A percentile compares a stretch with the other conserved stretches of the same genome.
Evolutionary conservation across 2,888 invertebrate genomes (phyloP).

Genomic region (Eupithecia subfuscata): DNA sequence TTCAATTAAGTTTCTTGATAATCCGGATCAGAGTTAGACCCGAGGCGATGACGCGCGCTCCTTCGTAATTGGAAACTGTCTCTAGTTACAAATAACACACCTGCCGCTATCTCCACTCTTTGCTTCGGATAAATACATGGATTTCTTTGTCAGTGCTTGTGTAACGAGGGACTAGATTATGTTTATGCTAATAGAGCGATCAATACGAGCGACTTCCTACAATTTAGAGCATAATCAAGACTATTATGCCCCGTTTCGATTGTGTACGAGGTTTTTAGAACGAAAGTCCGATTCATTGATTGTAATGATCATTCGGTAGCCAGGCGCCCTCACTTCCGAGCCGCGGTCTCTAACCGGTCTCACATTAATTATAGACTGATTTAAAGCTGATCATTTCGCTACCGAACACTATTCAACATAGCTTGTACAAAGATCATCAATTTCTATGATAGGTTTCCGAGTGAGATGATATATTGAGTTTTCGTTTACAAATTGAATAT

Average conservation of each 20-base stretch:
- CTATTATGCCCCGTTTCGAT: constrained; percentile 64
- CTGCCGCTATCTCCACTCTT: constrained; percentile 50
- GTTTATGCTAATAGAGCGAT: constrained; percentile 60
- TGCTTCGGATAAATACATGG: constrained; percentile 41
- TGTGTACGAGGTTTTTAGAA: constrained; percentile 62
- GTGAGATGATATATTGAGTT: constrained; percentile 69
- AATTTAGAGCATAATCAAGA: constrained; percentile 67
- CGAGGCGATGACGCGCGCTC: constrained; percentile 62
- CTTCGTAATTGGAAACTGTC: constrained; percentile 76
- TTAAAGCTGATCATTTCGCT: constrained; percentile 78
- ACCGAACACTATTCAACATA: constrained; percentile 72
- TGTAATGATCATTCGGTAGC: constrained; percentile 72
- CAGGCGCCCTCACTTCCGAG: constrained; percentile 69
- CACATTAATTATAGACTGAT: constrained; percentile 78
- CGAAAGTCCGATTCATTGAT: constrained; percentile 80
- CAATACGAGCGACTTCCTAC: constrained; percentile 61
- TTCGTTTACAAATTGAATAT: constrained; percentile 60
- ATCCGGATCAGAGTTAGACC: constrained; percentile 76
- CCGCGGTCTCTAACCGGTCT: constrained; percentile 71
- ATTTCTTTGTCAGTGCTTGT: constrained; percentile 48
- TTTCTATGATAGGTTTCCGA: constrained; percentile 70
- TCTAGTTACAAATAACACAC: constrained; percentile 68
- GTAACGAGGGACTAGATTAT: constrained; percentile 46
- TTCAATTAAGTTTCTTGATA: constrained; percentile 80
- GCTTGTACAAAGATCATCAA: constrained; percentile 64